Percentiles rank a stretch among this genome's conserved stretches.
These are phyloP conservation scores for Ctenomys sociabilis DNA, from an alignment of 2,113 vertebrate genomes.

Conservation along the genomic window DNA sequence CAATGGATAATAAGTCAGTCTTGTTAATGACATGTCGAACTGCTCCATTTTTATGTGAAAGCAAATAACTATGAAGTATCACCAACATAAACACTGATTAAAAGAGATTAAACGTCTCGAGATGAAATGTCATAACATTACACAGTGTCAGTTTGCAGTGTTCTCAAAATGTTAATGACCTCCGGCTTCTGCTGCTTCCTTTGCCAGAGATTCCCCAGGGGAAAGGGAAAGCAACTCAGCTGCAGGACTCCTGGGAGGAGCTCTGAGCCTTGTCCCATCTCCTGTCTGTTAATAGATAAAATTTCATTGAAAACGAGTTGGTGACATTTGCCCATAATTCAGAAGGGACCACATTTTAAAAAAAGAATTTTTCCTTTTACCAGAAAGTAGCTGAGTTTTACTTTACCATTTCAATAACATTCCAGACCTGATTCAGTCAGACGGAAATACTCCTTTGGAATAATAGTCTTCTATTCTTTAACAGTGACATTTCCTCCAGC, in stretches of 20 bases:
- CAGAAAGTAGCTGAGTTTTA: constrained; percentile 39
- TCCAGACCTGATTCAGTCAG: constrained; percentile 75
- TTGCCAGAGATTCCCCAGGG: constrained; percentile 32
- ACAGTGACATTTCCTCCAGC: constrained; percentile 61
- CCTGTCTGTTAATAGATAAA: constrained; percentile 5
- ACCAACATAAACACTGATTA: constrained; percentile 79
- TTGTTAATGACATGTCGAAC: constrained; percentile 51
- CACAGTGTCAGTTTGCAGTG: constrained; percentile 64
- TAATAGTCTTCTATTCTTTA: constrained; percentile 56
- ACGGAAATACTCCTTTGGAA: constrained; percentile 66
- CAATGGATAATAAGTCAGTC: constrained; percentile 20
- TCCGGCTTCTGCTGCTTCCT: constrained; percentile 48
- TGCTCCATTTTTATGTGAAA: constrained; percentile 69
- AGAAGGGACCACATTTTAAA: constrained; percentile 55
- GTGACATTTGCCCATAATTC: constrained; percentile 74
- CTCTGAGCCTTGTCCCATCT: not conserved
- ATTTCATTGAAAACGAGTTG: constrained; percentile 61
- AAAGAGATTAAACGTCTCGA: constrained; percentile 75
- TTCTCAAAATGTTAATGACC: constrained; percentile 78
- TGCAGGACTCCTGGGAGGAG: not conserved
- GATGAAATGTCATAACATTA: constrained; percentile 79
- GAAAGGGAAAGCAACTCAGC: constrained; percentile 41
- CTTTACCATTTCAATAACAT: constrained; percentile 69
- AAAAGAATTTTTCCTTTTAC: constrained; percentile 50
- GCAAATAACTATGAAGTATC: constrained; percentile 70